These are phyloP conservation scores for Dasyornis broadbenti DNA, from an alignment of 2,113 vertebrate genomes.

Conservation along the genomic window DNA sequence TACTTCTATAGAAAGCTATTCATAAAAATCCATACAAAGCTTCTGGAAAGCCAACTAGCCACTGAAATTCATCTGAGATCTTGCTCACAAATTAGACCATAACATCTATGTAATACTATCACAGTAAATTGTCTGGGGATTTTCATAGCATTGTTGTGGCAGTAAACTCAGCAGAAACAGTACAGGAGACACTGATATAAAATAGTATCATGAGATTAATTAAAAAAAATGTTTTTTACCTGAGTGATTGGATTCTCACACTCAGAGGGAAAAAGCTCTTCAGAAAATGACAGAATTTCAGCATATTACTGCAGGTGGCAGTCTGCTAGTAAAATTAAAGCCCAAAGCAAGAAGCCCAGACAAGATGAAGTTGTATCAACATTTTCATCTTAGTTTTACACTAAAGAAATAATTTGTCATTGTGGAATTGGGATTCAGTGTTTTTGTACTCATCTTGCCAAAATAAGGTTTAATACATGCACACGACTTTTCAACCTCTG, in stretches of 20 bases:
- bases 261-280: background rate
- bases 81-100: background rate
- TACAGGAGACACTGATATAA: background rate
- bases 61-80: background rate
- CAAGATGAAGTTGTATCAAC: background rate
- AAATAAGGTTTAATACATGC: background rate
- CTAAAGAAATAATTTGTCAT: background rate
- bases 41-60: background rate
- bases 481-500: background rate
- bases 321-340: background rate
- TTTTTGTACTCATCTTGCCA: background rate
- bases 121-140: too few species aligned
- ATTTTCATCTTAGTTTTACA: background rate
- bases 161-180: background rate
- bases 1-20: background rate
- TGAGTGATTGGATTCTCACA: background rate
- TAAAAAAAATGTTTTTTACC: background rate
- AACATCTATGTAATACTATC: background rate
- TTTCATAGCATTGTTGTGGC: background rate
- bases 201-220: background rate
- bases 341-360: background rate
- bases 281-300: background rate
- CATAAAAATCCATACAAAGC: background rate
- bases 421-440: background rate
- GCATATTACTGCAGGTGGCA: background rate